A percentile compares a stretch with the other conserved stretches of the same genome.
Evolutionary conservation across 2,888 invertebrate species (phyloP).

Genomic region (Syrista parreyssii): DNA sequence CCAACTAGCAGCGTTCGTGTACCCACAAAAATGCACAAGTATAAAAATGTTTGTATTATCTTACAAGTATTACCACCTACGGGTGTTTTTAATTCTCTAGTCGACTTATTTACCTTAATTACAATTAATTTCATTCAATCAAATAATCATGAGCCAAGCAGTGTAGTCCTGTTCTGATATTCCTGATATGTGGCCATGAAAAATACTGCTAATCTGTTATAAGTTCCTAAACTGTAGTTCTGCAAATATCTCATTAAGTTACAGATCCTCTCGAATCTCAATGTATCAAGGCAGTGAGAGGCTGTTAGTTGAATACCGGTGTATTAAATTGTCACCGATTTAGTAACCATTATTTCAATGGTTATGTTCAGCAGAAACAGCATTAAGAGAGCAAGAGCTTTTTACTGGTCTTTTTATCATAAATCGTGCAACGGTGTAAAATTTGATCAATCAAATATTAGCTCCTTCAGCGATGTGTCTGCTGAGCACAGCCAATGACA

Average conservation of each 20-base stretch:
- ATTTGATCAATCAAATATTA: not conserved
- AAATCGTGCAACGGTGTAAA: not conserved
- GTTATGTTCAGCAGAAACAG: not conserved
- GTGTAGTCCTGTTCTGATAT: not conserved
- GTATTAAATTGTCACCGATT: not conserved
- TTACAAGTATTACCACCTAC: slow-evolving; percentile 1
- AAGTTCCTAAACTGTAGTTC: not conserved
- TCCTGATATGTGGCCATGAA: slow-evolving; percentile 3
- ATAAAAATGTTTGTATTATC: slow-evolving; percentile 14
- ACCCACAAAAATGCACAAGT: slow-evolving; percentile 23
- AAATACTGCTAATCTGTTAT: slow-evolving; percentile 3
- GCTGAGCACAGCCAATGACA: not conserved
- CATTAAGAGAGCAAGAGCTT: too few relatives aligned
- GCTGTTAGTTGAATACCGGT: not conserved
- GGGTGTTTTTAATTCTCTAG: not conserved
- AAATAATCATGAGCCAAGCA: not conserved
- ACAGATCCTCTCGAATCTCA: slow-evolving; percentile 13
- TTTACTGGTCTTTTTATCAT: not conserved
- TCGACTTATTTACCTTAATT: not conserved
- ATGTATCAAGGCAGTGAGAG: not conserved
- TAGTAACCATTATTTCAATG: not conserved
- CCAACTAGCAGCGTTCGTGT: slow-evolving; percentile 23
- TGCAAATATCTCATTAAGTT: not conserved
- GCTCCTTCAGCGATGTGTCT: not conserved
- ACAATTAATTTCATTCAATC: not conserved